Conservation (phyloP, 1,140 invertebrate genomes). For the Daktulosphaira vitifoliae region DNA sequence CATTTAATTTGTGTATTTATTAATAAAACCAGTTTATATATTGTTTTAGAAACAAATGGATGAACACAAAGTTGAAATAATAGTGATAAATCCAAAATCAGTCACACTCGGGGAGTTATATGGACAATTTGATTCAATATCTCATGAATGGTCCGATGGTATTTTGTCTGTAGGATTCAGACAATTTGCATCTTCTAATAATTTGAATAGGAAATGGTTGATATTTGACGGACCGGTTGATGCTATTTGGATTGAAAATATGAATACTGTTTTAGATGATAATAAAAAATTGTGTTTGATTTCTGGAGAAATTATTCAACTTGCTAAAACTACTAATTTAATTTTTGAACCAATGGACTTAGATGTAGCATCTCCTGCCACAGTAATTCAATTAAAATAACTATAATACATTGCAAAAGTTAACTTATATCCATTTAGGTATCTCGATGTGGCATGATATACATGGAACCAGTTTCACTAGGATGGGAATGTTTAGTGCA, state of each 20-base stretch:
- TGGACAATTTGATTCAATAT: slow-evolving; percentile 87
- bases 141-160: slow-evolving; percentile 91
- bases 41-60: slow-evolving; percentile 14
- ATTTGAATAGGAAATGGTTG: slow-evolving; percentile 83
- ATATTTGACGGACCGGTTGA: slow-evolving; percentile 95
- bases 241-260: slow-evolving; percentile 94
- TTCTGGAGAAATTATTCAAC: slow-evolving; percentile 90
- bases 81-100: slow-evolving; percentile 89
- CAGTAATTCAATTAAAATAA: slow-evolving; percentile 46
- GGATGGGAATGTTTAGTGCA: slow-evolving; percentile 84
- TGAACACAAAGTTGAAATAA: slow-evolving; percentile 77
- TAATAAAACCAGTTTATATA: too few species aligned
- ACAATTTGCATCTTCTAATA: slow-evolving; percentile 72
- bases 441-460: slow-evolving; percentile 94
- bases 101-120: slow-evolving; percentile 94
- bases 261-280: slow-evolving; percentile 94
- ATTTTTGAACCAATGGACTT: slow-evolving; percentile 94
- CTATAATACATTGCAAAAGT: not conserved
- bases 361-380: slow-evolving; percentile 79
- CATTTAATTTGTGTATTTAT: too few species aligned
- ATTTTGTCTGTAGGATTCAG: slow-evolving; percentile 86
- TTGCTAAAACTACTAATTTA: slow-evolving; percentile 80
- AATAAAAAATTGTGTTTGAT: slow-evolving; percentile 90
- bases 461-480: slow-evolving; percentile 79
- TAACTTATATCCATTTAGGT: slow-evolving; percentile 45